Base-by-base conservation (phyloP, 1,140 invertebrate species). In the Lasaia peninsularis region DNA sequence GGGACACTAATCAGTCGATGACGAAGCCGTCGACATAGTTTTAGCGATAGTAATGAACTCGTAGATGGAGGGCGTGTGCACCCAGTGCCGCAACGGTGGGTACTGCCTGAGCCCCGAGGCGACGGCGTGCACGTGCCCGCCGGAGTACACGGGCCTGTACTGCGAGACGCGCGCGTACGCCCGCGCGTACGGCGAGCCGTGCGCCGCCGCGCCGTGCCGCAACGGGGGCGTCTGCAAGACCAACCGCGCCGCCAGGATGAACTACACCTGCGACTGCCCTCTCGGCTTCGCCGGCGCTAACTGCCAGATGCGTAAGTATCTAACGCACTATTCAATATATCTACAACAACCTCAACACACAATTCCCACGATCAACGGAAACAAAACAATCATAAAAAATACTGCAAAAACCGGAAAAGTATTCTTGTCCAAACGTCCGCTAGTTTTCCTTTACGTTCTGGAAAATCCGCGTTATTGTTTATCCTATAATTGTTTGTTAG, bases 171-270 rank as follows among this genome's bases (percentile, higher is more conserved):
- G 92, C 20, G 40, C 78, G 84, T 20, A 33, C 40, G 18, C 60
- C 53, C 61, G 64, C 65, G 56, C 75, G 0, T 55, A 66, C 7
- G 88, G 90, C 63, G 69, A 91, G 34, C 93, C 95, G 69, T 91
- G 94, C 57, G 88, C 92, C 20, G 77, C 91, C 1, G 80, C 87
- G 12, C 96, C 96, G 0, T 98, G 97, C 74, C 91, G 91, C 65
- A 96, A 97, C 78, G 93, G 92, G 1, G 96, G 95, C n/a, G 92
- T 89, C 0, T 98, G 97, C 80, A 88, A 89, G 1, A 89, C 86
- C 9, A 90, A 92, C 31, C 76, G 83, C n/a, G 75, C 78, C 4
- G 78, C 80, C 0, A 82, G 81, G 1, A 72, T 78, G 67, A 86
- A 90, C 20, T 96, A 94, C 63, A 91, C 93, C 16, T 98, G 96